Conservation (phyloP, 2,113 vertebrate genomes). For the Cottus gobio region DNA sequence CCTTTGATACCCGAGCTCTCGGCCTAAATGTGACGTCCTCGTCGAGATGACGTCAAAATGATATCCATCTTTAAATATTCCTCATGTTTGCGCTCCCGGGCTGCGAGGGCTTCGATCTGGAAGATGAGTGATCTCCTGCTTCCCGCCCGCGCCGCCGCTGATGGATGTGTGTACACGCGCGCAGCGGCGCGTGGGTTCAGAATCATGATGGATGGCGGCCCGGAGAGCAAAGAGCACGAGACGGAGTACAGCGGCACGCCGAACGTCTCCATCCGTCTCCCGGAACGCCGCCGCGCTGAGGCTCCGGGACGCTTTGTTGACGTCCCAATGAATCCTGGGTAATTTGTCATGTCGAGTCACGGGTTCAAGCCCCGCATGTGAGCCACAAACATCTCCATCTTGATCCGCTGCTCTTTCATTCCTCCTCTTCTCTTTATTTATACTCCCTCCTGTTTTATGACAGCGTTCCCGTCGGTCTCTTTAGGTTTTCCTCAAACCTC, state of each 20-base stretch:
- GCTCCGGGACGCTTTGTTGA: conserved; percentile 63
- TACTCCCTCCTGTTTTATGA: neutral
- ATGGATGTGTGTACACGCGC: conserved; percentile 57
- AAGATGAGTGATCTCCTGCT: conserved; percentile 53
- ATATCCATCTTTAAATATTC: conserved; percentile 23
- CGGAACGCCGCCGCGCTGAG: conserved; percentile 53
- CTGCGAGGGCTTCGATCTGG: conserved; percentile 18
- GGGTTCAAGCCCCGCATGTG: conserved; percentile 37
- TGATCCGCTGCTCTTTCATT: neutral
- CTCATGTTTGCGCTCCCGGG: conserved; percentile 11
- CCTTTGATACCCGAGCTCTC: too few relatives aligned
- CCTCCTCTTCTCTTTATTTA: neutral
- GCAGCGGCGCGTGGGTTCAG: conserved; percentile 26
- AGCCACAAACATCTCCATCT: conserved; percentile 34
- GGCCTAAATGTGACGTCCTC: neutral
- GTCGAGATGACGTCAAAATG: conserved; percentile 11
- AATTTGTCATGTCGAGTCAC: conserved; percentile 62
- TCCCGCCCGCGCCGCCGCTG: conserved; percentile 39
- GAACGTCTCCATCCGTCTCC: conserved; percentile 69
- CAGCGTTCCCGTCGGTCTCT: conserved; percentile 6
- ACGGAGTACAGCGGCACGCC: conserved; percentile 52
- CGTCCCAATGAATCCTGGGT: conserved; percentile 68
- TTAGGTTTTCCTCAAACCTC: neutral
- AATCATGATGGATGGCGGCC: conserved; percentile 66
- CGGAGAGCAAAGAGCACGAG: conserved; percentile 64